Evolutionary conservation across 2,888 invertebrate species (phyloP).

Genomic region (Lingula anatina): DNA sequence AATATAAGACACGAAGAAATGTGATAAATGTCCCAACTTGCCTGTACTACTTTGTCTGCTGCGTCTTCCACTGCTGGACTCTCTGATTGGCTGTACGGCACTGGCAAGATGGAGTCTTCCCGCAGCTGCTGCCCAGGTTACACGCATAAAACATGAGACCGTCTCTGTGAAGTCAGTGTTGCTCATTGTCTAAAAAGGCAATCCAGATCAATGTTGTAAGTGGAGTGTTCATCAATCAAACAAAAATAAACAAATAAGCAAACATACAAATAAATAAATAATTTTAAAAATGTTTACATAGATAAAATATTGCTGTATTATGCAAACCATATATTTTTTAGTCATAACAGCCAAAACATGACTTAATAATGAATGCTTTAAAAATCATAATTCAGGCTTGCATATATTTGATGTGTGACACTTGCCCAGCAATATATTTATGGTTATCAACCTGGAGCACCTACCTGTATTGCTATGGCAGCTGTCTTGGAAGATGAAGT

Average conservation of each 20-base stretch:
- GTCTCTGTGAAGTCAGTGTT: constrained; percentile 49
- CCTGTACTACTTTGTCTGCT: constrained; percentile 53
- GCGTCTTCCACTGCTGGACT: constrained; percentile 36
- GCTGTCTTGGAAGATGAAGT: background rate
- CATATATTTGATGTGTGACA: background rate
- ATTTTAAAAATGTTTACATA: no score
- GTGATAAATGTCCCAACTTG: constrained; percentile 12
- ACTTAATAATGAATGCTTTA: no score
- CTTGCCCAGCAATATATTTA: background rate
- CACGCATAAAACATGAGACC: constrained; percentile 52
- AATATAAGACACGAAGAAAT: no score
- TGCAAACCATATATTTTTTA: no score
- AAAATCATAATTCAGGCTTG: background rate
- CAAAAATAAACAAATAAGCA: no score
- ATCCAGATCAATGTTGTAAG: background rate
- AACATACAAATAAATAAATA: no score
- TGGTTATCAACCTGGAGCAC: no score
- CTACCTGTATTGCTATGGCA: background rate
- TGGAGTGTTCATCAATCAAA: no score
- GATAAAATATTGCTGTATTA: no score
- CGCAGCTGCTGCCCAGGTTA: constrained; percentile 56
- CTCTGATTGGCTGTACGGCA: constrained; percentile 47
- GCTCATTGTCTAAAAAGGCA: constrained; percentile 45
- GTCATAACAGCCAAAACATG: no score
- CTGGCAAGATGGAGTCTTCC: constrained; percentile 52